These are phyloP conservation scores for Lota lota DNA, from an alignment of 2,113 vertebrate species.

Conservation along the genomic window DNA sequence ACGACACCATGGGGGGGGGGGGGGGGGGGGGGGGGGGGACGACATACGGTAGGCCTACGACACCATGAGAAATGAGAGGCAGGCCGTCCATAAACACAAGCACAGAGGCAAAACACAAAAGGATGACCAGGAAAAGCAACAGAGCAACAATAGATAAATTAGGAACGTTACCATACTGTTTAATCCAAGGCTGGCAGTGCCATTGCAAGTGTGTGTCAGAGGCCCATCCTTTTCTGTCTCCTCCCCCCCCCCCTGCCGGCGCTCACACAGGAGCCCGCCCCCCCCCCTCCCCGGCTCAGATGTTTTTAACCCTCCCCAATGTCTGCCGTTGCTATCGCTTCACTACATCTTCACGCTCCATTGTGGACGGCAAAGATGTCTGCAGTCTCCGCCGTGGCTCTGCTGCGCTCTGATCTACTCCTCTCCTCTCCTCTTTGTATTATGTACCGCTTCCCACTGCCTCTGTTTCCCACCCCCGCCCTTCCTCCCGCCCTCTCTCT, in stretches of 20 bases:
- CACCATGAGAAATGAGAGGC: constrained; percentile 8
- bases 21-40: too few relatives aligned
- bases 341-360: constrained; percentile 56
- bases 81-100: constrained; percentile 22
- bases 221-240: constrained; percentile 71
- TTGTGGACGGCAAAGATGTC: constrained; percentile 62
- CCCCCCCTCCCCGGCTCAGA: constrained; percentile 44
- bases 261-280: constrained; percentile 49
- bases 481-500: constrained; percentile 9
- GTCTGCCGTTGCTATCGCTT: constrained; percentile 47
- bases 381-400: constrained; percentile 42
- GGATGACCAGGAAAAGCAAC: not conserved
- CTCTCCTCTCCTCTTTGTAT: constrained; percentile 14
- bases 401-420: not conserved
- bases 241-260: constrained; percentile 36
- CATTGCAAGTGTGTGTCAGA: constrained; percentile 69
- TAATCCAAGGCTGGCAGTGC: constrained; percentile 71
- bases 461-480: constrained; percentile 7
- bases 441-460: constrained; percentile 13
- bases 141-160: constrained; percentile 54
- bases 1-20: too few relatives aligned
- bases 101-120: constrained; percentile 39
- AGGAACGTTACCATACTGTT: constrained; percentile 79
- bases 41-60: constrained; percentile 27
- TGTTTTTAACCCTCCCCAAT: constrained; percentile 49